phyloP scores from a whole-genome alignment of 2,888 invertebrate genomes.

The Netelia virgata region DNA sequence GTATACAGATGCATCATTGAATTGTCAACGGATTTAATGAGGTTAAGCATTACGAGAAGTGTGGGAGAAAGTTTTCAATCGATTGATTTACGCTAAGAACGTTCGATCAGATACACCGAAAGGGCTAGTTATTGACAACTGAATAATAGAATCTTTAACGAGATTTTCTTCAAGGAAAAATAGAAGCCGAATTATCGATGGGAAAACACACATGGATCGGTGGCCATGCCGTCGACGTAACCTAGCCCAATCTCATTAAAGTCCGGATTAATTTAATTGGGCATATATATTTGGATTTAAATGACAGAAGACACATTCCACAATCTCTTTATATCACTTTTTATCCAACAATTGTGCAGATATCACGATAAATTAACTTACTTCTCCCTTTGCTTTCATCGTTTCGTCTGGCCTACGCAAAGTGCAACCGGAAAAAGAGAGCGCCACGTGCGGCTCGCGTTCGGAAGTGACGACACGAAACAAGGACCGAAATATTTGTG shows the following conservation, averaged over 20 bases:
- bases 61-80: not conserved
- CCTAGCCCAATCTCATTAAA: constrained; percentile 48
- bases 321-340: constrained; percentile 29
- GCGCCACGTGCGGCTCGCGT: constrained; percentile 57
- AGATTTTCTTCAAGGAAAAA: constrained; percentile 13
- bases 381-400: constrained; percentile 97
- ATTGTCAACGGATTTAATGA: constrained; percentile 41
- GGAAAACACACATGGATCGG: constrained; percentile 61
- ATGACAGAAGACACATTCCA: constrained; percentile 16
- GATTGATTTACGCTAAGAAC: not conserved
- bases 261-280: not conserved
- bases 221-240: constrained; percentile 69
- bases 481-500: not conserved
- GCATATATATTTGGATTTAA: constrained; percentile 9
- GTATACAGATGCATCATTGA: not conserved
- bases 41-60: constrained; percentile 19
- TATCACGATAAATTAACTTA: constrained; percentile 82
- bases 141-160: not conserved
- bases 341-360: constrained; percentile 39
- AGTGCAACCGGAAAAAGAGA: constrained; percentile 73
- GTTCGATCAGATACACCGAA: not conserved
- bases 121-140: not conserved
- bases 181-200: not conserved
- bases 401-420: constrained; percentile 84
- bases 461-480: constrained; percentile 48